Evolutionary conservation across 2,113 vertebrate species (phyloP), one percentile per base, ranked within the genome.

Genomic region (Corythornis cristatus): DNA sequence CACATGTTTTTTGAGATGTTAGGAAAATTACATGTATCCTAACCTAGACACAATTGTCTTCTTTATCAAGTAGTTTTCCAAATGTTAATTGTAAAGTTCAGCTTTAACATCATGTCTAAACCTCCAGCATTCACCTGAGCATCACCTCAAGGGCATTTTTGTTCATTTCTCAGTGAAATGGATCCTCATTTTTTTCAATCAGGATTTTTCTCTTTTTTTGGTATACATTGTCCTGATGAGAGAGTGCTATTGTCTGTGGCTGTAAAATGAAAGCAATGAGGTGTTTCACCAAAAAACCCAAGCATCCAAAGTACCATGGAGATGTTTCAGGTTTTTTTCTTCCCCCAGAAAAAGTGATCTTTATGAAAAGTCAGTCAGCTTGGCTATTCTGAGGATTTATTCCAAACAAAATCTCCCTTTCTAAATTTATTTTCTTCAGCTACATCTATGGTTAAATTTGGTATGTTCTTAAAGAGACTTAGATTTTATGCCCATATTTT

Each of bases 401-500:
- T 88, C 25, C 29, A n/a, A 86, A 71, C 2, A 2, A 77, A 74
- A 56, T 74, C 25, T 83, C 64, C 51, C 28, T 67, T 86, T 71
- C 13, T 61, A 72, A 56, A 53, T 80, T 45, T 83, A 53, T 89
- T 92, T 90, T 71, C 56, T 86, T 40, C 54, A 79, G 48, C 67
- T 73, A 65, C 18, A 65, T 83, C 28, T 77, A 28, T 7, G 2
- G n/a, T 40, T 86, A 62, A 86, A 75, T 86, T 86, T 60, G 61
- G 72, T 71, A 42, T 48, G 58, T 5, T 75, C 50, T 61, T 93
- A 31, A 94, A 92, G 40, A 92, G 21, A 83, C 78, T 81, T 62
- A 81, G 56, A 81, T 95, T 95, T 68, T 87, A 78, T 94, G 46
- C 7, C 46, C 57, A 31, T 84, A 86, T 61, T 93, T 90, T 79